Evolutionary conservation across 2,113 vertebrate genomes (phyloP).

Genomic region (Sclerurus mexicanus): DNA sequence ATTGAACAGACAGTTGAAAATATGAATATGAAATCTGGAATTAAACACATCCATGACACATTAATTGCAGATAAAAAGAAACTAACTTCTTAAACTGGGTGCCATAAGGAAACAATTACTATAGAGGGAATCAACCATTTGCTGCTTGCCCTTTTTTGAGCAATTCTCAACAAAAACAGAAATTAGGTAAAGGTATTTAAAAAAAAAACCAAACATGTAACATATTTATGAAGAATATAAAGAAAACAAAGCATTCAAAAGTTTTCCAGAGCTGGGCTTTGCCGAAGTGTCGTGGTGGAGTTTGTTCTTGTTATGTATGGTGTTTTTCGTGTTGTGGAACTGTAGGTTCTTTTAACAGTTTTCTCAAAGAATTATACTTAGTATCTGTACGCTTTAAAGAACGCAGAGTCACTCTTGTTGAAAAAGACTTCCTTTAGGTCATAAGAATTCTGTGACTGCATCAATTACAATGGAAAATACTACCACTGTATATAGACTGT

Average conservation of each 20-base stretch:
- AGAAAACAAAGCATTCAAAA: background rate
- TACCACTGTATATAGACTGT: background rate
- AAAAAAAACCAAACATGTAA: background rate
- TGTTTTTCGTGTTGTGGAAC: background rate
- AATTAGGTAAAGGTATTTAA: background rate
- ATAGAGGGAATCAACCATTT: background rate
- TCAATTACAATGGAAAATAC: background rate
- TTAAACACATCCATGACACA: slow-evolving; percentile 27
- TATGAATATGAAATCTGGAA: slow-evolving; percentile 30
- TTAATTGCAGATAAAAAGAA: slow-evolving; percentile 38
- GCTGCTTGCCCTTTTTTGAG: background rate
- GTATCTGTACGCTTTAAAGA: background rate
- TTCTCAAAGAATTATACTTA: background rate
- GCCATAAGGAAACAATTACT: background rate
- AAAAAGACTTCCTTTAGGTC: background rate
- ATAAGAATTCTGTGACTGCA: background rate
- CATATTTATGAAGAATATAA: background rate
- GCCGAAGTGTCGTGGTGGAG: background rate
- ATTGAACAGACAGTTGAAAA: background rate
- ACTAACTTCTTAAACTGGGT: background rate
- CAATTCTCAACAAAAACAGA: background rate
- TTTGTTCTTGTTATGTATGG: background rate
- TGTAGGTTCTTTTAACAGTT: background rate
- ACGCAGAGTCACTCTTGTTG: background rate
- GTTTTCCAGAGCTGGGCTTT: background rate